Evolutionary conservation across 2,113 vertebrate genomes (phyloP), one percentile per base, ranked within the genome.

Genomic region (Paracyprichromis sp.): DNA sequence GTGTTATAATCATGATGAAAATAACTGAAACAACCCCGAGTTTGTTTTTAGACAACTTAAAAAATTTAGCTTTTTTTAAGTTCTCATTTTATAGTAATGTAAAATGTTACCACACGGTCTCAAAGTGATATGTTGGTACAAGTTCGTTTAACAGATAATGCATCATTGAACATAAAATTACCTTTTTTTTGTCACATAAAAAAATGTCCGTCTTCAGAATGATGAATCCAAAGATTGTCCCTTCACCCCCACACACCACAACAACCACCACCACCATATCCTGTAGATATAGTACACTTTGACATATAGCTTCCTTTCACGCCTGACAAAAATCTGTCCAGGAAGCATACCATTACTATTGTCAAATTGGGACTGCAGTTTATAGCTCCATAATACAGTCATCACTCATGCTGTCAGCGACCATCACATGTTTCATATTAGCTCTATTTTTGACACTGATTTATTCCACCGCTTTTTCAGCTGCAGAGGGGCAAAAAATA

Each of bases 381-480:
- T 94, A 96, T 95, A 89, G 94, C 93, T 89, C 86, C 87, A 95
- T 95, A 95, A 96, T 94, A 91, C 86, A 88, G 89, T 89, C 95
- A 95, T 96, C 94, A 93, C 82, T 95, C 95, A 94, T 82, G 0
- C 90, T 94, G 94, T 94, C 95, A 87, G 85, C 61, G 89, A 89
- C 93, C 91, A 85, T 93, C 92, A 93, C 82, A 88, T 92, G 91
- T 82, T 85, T 84, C 88, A 89, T 92, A 89, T 94, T 94, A 92
- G 61, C 90, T 86, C 57, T 1, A 45, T 8, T 38, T 84, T 13
- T 90, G 94, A 94, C 94, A 89, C 88, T 94, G 94, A 96, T 95
- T 92, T 94, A 95, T 95, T 93, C 90, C 73, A 47, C 43, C 40
- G 4, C 1, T 36, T 9, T 83, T 63, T 82, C 56, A 21, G 84